Base-by-base conservation (phyloP, 2,113 vertebrate genomes). In the Origma solitaria region DNA sequence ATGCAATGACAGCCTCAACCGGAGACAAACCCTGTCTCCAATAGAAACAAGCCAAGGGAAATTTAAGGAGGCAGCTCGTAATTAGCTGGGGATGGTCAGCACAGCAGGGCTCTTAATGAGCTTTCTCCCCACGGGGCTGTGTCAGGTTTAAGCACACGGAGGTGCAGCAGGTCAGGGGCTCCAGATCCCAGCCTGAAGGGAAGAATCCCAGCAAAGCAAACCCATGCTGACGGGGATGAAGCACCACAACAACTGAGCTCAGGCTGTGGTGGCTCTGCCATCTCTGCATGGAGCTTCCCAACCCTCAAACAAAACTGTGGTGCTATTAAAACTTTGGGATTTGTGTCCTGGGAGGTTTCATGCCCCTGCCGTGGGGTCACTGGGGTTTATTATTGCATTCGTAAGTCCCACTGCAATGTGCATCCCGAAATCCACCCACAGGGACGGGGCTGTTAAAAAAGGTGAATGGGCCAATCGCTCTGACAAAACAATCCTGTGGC, bases 11-110 rank as follows among this genome's bases (percentile, higher is more conserved):
- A 90, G 82, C 78, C 80, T 78, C 64, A 80, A 86, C 54, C 2
- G 2, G 87, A 96, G 86, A 95, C 81, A 90, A 89, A 95, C 89
- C 75, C 57, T 0, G 71, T 95, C 88, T 94, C 93, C 92, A 92
- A 86, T 89, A 96, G 95, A 93, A 90, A 95, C 82, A 54, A 95
- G 92, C 58, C 80, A 77, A 87, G 79, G 92, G 94, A 96, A 90
- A 93, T 95, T 95, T 95, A 93, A 94, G 93, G 90, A 90, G 91
- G 78, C 94, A 89, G 93, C 66, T 28, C 8, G 4, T 85, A 95
- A 92, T 94, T 91, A 95, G 94, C 78, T 76, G 70, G 91, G 58
- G 78, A 75, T 87, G 95, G 94, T 86, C 96, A 95, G 88, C 84
- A 35, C 81, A 87, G 72, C 60, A 61, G 81, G 72, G 35, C 37